phyloP scores from a whole-genome alignment of 35 echinoderm and acorn worm genomes.

The Ptychodera flava region DNA sequence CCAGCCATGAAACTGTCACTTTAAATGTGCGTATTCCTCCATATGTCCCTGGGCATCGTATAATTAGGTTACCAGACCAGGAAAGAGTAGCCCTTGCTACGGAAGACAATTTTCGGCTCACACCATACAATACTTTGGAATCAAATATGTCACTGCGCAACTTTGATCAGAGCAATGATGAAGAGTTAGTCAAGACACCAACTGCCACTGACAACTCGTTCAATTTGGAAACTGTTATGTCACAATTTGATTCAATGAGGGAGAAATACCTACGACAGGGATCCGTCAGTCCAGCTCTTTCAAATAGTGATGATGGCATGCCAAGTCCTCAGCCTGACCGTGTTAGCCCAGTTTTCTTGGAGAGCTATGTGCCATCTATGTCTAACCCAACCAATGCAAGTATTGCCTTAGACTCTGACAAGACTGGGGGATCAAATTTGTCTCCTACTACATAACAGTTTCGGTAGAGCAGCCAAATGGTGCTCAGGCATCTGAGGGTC shows the following conservation, averaged over 20 bases:
- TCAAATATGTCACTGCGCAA: conserved; percentile 5
- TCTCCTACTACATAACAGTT: background rate
- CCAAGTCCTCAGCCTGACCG: background rate
- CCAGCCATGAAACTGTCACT: too few species aligned
- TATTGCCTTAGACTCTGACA: background rate
- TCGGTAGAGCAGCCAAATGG: background rate
- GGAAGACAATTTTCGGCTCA: conserved; percentile 8
- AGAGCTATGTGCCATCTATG: background rate
- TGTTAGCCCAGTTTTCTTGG: background rate
- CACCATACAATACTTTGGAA: conserved; percentile 24
- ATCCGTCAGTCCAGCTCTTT: background rate
- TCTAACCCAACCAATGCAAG: background rate
- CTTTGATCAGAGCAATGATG: conserved; percentile 9
- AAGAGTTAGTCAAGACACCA: conserved; percentile 9
- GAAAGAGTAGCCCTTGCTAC: background rate
- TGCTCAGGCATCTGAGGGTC: background rate
- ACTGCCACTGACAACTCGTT: conserved; percentile 33
- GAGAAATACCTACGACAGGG: conserved; percentile 73
- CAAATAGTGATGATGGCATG: background rate
- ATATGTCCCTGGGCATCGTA: conserved; percentile 36
- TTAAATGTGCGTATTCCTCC: conserved; percentile 43
- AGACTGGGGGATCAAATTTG: background rate
- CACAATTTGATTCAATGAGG: conserved; percentile 77
- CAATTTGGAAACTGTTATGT: conserved; percentile 73
- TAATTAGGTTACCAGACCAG: background rate